Base-by-base conservation (phyloP, 2,888 invertebrate genomes). In the Leptopilina syphax region DNA sequence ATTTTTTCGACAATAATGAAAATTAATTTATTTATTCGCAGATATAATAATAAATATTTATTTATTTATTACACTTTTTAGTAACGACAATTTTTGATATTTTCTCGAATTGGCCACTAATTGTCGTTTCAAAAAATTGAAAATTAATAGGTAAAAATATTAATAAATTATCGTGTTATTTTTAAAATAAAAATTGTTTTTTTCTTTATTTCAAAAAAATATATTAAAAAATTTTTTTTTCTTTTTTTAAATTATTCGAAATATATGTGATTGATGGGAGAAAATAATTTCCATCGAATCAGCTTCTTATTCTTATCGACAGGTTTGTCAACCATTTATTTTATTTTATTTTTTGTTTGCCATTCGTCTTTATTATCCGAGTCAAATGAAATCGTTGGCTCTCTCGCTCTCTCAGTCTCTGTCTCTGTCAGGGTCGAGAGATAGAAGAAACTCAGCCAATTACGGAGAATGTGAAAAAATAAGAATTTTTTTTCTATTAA, bases 231-330 rank as follows among this genome's bases (percentile, higher is more conserved):
- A 8, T 44, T 7, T 44, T 44, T 44, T 44, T 3, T 7, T 3
- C 3, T 44, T 44, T 50, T 10, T 50, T 1, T 50, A 50, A 10
- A 10, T 50, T 10, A 50, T 50, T 10, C 3, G 3, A 10, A 10
- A 50, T 50, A 50, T 50, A 18, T 0, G 10, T 13, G 5, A 4
- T 10, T 34, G 12, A 34, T 41, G 9, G 65, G 65, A 66, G 27
- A 66, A 34, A 66, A 66, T 66, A 34, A 66, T 66, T 34, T 34
- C 65, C 1, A 66, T 10, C 27, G 41, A 66, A 66, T 66, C 65
- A 66, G 34, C 34, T 34, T 66, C 65, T 66, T 66, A 66, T 66
- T 27, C 65, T 66, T 66, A 66, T 66, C 65, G 41, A 12, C 65
- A 66, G 65, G 65, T 66, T 34, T 13, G 65, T 66, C 65, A 66